phyloP scores from a whole-genome alignment of 2,797 vertebrate species.

The Sphenodon punctatus region DNA sequence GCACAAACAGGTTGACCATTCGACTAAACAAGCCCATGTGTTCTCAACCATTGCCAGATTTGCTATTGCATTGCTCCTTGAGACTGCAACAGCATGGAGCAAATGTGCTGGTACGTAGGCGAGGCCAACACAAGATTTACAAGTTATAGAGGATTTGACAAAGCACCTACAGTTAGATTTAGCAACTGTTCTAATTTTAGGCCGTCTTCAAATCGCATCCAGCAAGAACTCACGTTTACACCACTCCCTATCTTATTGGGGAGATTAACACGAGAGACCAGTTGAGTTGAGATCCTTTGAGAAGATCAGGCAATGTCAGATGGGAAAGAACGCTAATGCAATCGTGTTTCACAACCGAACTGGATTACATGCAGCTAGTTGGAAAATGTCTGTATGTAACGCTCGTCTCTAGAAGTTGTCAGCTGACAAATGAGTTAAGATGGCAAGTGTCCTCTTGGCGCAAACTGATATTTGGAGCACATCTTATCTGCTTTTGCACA shows the following conservation, averaged over 20 bases:
- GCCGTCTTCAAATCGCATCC: neutral
- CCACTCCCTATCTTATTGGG: too few relatives aligned
- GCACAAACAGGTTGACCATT: neutral
- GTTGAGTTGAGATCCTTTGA: neutral
- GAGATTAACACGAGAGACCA: neutral
- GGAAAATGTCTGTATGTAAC: too few relatives aligned
- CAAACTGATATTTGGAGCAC: neutral
- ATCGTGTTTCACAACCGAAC: too few relatives aligned
- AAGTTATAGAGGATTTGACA: neutral
- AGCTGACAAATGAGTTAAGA: too few relatives aligned
- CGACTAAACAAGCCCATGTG: neutral
- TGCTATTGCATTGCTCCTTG: neutral
- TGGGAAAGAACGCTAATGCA: neutral
- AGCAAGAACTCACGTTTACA: rapidly evolving
- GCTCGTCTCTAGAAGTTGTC: too few relatives aligned
- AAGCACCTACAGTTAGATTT: neutral
- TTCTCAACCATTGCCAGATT: neutral
- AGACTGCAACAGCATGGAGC: neutral
- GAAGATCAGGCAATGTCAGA: neutral
- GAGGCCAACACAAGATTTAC: neutral
- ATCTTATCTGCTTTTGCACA: neutral
- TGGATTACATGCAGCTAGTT: too few relatives aligned
- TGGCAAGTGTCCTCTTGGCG: too few relatives aligned
- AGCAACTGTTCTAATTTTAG: neutral
- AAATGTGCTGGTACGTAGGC: neutral